Conservation (phyloP, 2,888 invertebrate genomes). For the Scaptomyza cyrtandrae region DNA sequence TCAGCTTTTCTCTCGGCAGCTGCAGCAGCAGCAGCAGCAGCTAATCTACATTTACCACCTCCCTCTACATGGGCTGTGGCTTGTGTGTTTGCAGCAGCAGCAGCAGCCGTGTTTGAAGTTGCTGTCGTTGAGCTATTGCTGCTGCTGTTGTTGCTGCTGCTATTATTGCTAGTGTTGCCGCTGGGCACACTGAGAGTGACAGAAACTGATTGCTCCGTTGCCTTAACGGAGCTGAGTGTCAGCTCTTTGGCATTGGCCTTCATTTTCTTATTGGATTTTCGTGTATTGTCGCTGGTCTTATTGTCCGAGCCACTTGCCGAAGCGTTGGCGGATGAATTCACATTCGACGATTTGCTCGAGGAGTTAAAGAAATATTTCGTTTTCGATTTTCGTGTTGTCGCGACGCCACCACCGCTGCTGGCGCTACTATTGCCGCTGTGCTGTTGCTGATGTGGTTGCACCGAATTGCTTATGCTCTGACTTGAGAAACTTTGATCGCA, state of each 20-base stretch:
- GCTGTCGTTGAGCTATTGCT: constrained; percentile 34
- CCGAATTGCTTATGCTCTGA: constrained; percentile 41
- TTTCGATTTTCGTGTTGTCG: constrained; percentile 65
- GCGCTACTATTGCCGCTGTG: constrained; percentile 75
- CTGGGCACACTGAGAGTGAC: constrained; percentile 43
- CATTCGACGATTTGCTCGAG: constrained; percentile 68
- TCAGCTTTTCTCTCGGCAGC: constrained; percentile 23
- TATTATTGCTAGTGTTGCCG: constrained; percentile 21
- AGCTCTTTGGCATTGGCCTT: constrained; percentile 82
- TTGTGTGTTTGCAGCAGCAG: constrained; percentile 20
- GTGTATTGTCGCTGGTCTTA: constrained; percentile 70
- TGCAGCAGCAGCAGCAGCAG: constrained; percentile 3
- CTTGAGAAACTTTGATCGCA: constrained; percentile 57
- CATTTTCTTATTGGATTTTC: constrained; percentile 73
- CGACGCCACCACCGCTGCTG: constrained; percentile 70
- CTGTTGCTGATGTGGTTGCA: constrained; percentile 53
- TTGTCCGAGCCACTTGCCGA: constrained; percentile 80
- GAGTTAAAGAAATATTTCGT: constrained; percentile 76
- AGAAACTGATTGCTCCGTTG: constrained; percentile 69
- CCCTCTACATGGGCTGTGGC: constrained; percentile 17
- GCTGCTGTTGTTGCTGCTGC: constrained; percentile 21
- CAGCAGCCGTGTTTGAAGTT: constrained; percentile 22
- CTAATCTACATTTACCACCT: constrained; percentile 2
- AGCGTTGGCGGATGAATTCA: constrained; percentile 74
- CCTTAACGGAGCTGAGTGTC: constrained; percentile 77